Base-by-base conservation (phyloP, 2,113 vertebrate species). In the Prietella phreatophila region DNA sequence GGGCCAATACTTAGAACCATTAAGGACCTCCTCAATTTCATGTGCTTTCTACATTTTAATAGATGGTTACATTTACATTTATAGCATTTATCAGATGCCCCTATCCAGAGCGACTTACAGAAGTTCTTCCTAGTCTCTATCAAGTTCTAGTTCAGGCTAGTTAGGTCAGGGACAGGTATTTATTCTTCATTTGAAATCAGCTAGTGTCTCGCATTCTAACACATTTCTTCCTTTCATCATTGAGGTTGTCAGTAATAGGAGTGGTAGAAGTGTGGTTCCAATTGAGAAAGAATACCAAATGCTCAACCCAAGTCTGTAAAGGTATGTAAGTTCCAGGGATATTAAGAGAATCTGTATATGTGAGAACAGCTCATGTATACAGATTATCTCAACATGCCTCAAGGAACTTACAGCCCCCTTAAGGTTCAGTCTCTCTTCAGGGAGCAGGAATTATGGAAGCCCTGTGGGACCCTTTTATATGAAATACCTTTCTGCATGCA, bases 401-500 rank as follows among this genome's bases (percentile, higher is more conserved):
- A 36, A 56, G 25, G 33, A 27, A 90, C 91, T 88, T 88, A 91
- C 84, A 88, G 90, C 91, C 88, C 90, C 90, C 88, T 84, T 88
- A 90, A 93, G 89, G 87, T 94, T 87, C 90, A 91, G 91, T 90
- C 89, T 92, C 91, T 89, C 92, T 58, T 83, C 87, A 75, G 93
- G 93, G 87, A 90, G 91, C 36, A 88, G 60, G 87, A 67, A 83
- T 91, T 93, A 93, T 91, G 89, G 92, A 82, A 85, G 86, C 92
- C 91, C 91, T 89, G 87, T 93, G 88, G 91, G 85, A 93, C 91
- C 84, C 75, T 89, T 93, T 93, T 93, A 93, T 92, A 92, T 93
- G 93, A 93, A 94, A 94, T 92, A 94, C 91, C 90, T 93, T 89
- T 91, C 56, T 93, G 88, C 91, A 89, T 91, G 90, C 87, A 87